Evolutionary conservation across 2,888 invertebrate genomes (phyloP).

Genomic region (Lymantria dispar): DNA sequence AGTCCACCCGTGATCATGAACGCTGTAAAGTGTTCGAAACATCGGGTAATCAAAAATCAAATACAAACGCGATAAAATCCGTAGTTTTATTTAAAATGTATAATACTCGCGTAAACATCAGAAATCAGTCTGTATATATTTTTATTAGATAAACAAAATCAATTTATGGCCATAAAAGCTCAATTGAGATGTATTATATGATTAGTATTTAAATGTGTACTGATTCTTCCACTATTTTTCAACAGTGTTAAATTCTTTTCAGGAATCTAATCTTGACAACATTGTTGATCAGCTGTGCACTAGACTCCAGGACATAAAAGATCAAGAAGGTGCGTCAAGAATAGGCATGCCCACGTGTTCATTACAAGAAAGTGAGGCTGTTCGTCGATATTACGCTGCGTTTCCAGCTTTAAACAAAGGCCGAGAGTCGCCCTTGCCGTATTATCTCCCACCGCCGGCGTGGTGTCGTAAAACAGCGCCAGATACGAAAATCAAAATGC

Average conservation of each 20-base stretch:
- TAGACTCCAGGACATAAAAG: constrained; percentile 87
- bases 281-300: constrained; percentile 92
- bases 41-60: no score
- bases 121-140: no score
- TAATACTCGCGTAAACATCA: no score
- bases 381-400: constrained; percentile 89
- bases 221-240: neutral
- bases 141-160: no score
- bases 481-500: constrained; percentile 64
- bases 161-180: no score
- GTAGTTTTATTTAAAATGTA: no score
- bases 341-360: constrained; percentile 80
- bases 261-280: constrained; percentile 91
- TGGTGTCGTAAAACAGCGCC: constrained; percentile 65
- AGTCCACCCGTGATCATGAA: no score
- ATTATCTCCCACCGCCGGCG: constrained; percentile 71
- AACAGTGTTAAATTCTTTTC: constrained; percentile 49
- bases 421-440: constrained; percentile 66
- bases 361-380: constrained; percentile 84
- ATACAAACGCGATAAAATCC: no score
- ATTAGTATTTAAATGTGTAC: no score
- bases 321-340: constrained; percentile 63
- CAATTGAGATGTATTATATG: no score
- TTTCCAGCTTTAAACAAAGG: constrained; percentile 87
- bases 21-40: no score